phyloP scores from a whole-genome alignment of 2,113 vertebrate species.

The Eurypyga helias region DNA sequence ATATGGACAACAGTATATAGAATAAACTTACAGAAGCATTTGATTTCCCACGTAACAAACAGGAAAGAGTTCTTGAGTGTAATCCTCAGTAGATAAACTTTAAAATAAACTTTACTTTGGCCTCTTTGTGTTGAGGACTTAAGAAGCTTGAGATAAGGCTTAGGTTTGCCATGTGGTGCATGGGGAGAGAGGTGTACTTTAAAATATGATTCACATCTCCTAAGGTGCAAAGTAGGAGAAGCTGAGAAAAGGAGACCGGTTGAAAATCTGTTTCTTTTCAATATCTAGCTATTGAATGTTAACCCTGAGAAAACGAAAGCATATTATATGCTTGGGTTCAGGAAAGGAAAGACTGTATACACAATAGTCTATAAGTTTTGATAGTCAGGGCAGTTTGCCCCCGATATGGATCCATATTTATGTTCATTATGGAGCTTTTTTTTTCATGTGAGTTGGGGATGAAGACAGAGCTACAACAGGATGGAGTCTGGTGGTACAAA shows the following conservation, averaged over 20 bases:
- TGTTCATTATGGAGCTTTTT: not conserved
- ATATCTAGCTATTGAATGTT: not conserved
- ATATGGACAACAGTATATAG: not conserved
- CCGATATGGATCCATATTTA: not conserved
- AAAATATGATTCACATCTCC: not conserved
- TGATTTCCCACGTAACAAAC: not conserved
- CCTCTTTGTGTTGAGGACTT: not conserved
- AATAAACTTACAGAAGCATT: not conserved
- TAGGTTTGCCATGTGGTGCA: not conserved
- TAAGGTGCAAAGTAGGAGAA: not conserved
- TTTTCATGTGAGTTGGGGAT: not conserved
- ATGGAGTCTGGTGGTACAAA: not conserved
- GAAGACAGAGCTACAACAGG: not conserved
- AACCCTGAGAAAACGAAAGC: not conserved
- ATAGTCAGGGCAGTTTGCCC: not conserved
- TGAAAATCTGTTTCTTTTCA: not conserved
- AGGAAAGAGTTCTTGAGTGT: not conserved
- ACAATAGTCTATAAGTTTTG: not conserved
- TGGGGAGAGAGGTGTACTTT: not conserved
- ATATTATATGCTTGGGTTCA: not conserved
- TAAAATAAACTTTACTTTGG: not conserved
- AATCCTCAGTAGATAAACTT: not conserved
- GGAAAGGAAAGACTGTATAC: not conserved
- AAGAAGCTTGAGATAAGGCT: not conserved
- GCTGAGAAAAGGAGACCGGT: fast-evolving